These are phyloP conservation scores for Luehdorfia chinensis DNA, from an alignment of 1,140 invertebrate species.

Conservation along the genomic window DNA sequence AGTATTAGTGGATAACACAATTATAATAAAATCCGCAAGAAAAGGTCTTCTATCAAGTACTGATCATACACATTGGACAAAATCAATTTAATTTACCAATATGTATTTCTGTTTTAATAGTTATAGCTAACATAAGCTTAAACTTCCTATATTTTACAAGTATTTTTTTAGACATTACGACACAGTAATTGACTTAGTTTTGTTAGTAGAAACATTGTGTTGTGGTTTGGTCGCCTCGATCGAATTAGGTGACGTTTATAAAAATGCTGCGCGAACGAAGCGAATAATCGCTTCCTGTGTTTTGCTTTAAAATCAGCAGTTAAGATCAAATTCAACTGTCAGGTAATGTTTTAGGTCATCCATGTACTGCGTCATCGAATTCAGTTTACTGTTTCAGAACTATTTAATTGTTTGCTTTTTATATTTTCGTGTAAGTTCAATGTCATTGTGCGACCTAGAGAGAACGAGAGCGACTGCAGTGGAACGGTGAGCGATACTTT, in stretches of 20 bases:
- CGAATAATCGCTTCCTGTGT: too few species aligned
- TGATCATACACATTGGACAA: too few species aligned
- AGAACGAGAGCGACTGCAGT: constrained; percentile 33
- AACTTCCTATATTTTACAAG: background rate
- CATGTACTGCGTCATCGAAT: constrained; percentile 24
- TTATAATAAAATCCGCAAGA: too few species aligned
- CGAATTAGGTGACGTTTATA: background rate
- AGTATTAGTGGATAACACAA: too few species aligned
- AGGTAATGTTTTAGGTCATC: constrained; percentile 17
- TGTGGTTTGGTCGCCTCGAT: background rate
- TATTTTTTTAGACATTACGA: background rate
- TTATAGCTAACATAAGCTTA: background rate
- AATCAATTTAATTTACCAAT: too few species aligned
- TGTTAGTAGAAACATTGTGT: background rate
- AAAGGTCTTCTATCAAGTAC: too few species aligned
- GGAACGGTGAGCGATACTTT: constrained; percentile 24
- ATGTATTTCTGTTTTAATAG: too few species aligned
- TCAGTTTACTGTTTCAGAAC: constrained; percentile 30
- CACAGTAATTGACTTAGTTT: background rate
- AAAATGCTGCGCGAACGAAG: background rate
- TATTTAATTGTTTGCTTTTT: constrained; percentile 24
- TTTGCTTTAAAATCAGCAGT: background rate
- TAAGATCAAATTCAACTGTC: background rate
- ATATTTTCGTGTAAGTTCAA: constrained; percentile 56
- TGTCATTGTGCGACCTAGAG: constrained; percentile 41